Evolutionary conservation across 1,140 invertebrate genomes (phyloP).

Genomic region (Hypothenemus hampei): DNA sequence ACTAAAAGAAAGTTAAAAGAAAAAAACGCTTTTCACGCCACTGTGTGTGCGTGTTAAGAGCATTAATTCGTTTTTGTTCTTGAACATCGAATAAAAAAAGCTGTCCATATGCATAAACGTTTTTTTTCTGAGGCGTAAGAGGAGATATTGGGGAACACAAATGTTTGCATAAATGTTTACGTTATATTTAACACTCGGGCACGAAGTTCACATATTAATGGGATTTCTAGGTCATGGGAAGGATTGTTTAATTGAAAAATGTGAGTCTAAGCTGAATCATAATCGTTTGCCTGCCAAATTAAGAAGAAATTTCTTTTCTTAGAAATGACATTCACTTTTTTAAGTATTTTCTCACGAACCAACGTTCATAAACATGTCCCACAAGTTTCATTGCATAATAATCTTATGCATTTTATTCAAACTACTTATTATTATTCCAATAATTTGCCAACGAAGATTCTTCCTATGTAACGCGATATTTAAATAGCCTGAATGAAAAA

Average conservation of each 20-base stretch:
- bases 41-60: not conserved
- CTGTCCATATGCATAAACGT: not conserved
- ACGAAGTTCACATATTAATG: not conserved
- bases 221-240: not conserved
- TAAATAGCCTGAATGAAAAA: too few relatives aligned
- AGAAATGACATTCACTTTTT: not conserved
- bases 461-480: too few relatives aligned
- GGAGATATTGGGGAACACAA: conserved; percentile 1
- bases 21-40: not conserved
- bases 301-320: not conserved
- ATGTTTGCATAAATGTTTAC: conserved; percentile 7
- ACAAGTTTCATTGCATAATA: too few relatives aligned
- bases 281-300: too few relatives aligned
- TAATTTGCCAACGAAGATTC: too few relatives aligned
- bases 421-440: too few relatives aligned
- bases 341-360: too few relatives aligned
- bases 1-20: not conserved
- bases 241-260: not conserved
- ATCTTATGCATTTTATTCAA: too few relatives aligned
- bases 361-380: too few relatives aligned
- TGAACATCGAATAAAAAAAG: not conserved
- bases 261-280: too few relatives aligned
- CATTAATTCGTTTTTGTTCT: not conserved
- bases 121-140: conserved; percentile 1
- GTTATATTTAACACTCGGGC: conserved; percentile 1